Conservation (phyloP, 2,113 vertebrate genomes). For the Brachyistius frenatus region DNA sequence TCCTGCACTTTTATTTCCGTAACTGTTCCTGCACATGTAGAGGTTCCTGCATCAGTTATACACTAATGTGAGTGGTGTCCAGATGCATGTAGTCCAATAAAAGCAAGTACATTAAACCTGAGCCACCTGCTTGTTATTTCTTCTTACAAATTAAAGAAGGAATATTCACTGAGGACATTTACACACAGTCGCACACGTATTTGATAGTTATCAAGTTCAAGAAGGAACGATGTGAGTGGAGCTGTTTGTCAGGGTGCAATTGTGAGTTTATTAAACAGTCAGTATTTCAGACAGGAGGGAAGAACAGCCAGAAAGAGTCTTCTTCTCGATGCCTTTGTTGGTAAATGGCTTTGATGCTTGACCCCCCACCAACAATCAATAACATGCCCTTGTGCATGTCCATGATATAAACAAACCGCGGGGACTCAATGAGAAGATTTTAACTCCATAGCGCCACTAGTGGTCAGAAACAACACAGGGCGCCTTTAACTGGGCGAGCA, state of each 20-base stretch:
- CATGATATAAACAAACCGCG: no score
- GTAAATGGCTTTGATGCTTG: background rate
- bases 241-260: no score
- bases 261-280: no score
- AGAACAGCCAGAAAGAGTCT: background rate
- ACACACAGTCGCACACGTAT: no score
- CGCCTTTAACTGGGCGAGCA: no score
- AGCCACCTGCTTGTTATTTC: constrained; percentile 11
- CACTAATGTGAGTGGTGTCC: constrained; percentile 69
- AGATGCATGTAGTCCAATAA: constrained; percentile 80
- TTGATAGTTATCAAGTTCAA: no score
- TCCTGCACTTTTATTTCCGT: constrained; percentile 50
- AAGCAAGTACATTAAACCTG: constrained; percentile 44
- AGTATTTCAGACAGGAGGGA: no score
- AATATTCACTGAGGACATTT: background rate
- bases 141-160: background rate
- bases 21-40: constrained; percentile 41
- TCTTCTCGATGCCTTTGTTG: constrained; percentile 3
- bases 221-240: no score
- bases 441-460: no score
- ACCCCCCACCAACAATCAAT: background rate
- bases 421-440: no score
- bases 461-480: no score
- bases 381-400: no score
- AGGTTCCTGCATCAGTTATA: constrained; percentile 66